These are phyloP conservation scores for Clanis bilineata DNA, from an alignment of 2,888 invertebrate species.

Conservation along the genomic window DNA sequence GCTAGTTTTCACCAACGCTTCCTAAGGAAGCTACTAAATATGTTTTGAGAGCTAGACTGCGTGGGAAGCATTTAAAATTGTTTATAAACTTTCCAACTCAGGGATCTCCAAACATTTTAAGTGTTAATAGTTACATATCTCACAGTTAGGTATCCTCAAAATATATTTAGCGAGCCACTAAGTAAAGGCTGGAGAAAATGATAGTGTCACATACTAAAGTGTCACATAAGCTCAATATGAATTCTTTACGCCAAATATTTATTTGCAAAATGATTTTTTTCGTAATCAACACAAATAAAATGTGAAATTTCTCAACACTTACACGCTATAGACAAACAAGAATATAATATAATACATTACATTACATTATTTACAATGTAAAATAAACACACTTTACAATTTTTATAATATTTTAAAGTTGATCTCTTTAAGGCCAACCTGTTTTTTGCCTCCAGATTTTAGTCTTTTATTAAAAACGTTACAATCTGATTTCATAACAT, in stretches of 20 bases:
- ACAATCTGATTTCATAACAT: not conserved
- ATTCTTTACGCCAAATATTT: slow-evolving; percentile 19
- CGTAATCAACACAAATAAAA: slow-evolving; percentile 62
- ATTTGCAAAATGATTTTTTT: slow-evolving; percentile 17
- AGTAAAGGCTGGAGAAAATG: not conserved
- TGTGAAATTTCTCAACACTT: slow-evolving; percentile 69
- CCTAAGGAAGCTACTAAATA: not conserved
- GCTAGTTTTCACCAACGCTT: not conserved
- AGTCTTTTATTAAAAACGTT: not conserved
- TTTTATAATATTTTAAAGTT: slow-evolving; percentile 22
- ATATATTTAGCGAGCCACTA: not conserved
- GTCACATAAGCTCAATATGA: not conserved
- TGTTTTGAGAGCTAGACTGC: not conserved
- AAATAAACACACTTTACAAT: slow-evolving; percentile 31
- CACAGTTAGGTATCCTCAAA: slow-evolving; percentile 7
- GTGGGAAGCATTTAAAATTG: too few relatives aligned
- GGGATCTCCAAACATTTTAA: too few relatives aligned
- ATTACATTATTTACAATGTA: slow-evolving; percentile 54
- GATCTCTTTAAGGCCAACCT: slow-evolving; percentile 17
- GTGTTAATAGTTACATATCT: not conserved
- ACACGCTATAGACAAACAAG: slow-evolving; percentile 53
- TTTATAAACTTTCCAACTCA: too few relatives aligned
- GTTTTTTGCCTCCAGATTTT: not conserved
- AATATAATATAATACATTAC: slow-evolving; percentile 46
- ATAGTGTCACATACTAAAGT: too few relatives aligned